phyloP scores from a whole-genome alignment of 2,888 invertebrate genomes.

The Amorpha juglandis region DNA sequence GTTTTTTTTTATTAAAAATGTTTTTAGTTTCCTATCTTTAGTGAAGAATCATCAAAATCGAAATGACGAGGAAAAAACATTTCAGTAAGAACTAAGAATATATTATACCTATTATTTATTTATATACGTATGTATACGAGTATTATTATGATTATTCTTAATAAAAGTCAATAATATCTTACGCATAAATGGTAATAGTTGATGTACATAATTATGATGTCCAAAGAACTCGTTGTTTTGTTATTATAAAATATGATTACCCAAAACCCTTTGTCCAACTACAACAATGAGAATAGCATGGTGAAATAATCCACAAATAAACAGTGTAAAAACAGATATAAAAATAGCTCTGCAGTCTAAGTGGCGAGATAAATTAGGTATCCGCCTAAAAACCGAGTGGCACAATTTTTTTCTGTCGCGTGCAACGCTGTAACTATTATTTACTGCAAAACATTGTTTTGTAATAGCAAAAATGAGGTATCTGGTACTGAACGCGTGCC shows the following conservation, averaged over 20 bases:
- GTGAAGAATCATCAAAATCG: too few species aligned
- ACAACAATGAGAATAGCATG: background rate
- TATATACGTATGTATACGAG: too few species aligned
- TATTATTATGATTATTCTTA: too few species aligned
- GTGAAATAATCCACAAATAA: slow-evolving; percentile 29
- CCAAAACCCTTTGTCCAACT: background rate
- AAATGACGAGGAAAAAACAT: too few species aligned
- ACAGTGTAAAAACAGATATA: slow-evolving; percentile 31
- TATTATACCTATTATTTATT: too few species aligned
- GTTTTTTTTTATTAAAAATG: too few species aligned
- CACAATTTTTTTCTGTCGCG: slow-evolving; percentile 38
- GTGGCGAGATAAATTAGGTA: slow-evolving; percentile 35
- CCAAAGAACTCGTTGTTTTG: too few species aligned
- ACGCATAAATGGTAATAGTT: too few species aligned
- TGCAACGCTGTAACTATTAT: slow-evolving; percentile 35
- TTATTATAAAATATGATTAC: background rate
- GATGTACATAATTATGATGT: too few species aligned
- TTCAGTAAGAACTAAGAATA: too few species aligned
- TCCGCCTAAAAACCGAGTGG: slow-evolving; percentile 34
- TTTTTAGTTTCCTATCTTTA: too few species aligned
- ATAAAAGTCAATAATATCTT: too few species aligned
- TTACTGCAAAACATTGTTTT: slow-evolving; percentile 34
- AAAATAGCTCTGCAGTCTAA: slow-evolving; percentile 37
- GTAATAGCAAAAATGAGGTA: slow-evolving; percentile 21
- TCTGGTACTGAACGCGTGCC: background rate